Conservation (phyloP, 1,140 invertebrate genomes). For the Sesamia nonagrioides region DNA sequence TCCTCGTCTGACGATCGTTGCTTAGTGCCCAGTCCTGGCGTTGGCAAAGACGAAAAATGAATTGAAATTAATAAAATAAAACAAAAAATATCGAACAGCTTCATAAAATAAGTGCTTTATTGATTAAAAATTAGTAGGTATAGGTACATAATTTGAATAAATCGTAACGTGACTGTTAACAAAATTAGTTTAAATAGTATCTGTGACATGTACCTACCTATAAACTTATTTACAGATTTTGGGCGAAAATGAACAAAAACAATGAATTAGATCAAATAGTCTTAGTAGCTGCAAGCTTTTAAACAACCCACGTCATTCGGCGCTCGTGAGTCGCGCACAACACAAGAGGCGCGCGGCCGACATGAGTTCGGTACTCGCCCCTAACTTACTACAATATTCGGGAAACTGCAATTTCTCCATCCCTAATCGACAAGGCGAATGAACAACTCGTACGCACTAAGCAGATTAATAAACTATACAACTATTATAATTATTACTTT, state of each 20-base stretch:
- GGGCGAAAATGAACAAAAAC: conserved; percentile 39
- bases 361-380: not conserved
- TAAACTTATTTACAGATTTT: conserved; percentile 52
- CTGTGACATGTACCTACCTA: conserved; percentile 27
- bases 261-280: conserved; percentile 42
- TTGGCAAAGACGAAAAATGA: no score
- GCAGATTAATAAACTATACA: conserved; percentile 59
- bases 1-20: no score
- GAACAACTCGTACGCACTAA: conserved; percentile 34
- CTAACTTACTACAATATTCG: not conserved
- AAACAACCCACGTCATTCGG: not conserved
- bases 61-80: conserved; percentile 43
- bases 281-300: conserved; percentile 29
- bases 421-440: conserved; percentile 26
- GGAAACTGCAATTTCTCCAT: conserved; percentile 46
- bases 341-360: no score
- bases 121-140: conserved; percentile 81
- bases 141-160: conserved; percentile 73
- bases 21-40: no score
- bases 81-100: conserved; percentile 70
- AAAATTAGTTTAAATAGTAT: conserved; percentile 44
- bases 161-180: conserved; percentile 46
- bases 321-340: no score
- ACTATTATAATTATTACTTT: conserved; percentile 59
- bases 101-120: conserved; percentile 87